Conservation (phyloP, 2,888 invertebrate species). For the Aspidiotus rigidus region DNA sequence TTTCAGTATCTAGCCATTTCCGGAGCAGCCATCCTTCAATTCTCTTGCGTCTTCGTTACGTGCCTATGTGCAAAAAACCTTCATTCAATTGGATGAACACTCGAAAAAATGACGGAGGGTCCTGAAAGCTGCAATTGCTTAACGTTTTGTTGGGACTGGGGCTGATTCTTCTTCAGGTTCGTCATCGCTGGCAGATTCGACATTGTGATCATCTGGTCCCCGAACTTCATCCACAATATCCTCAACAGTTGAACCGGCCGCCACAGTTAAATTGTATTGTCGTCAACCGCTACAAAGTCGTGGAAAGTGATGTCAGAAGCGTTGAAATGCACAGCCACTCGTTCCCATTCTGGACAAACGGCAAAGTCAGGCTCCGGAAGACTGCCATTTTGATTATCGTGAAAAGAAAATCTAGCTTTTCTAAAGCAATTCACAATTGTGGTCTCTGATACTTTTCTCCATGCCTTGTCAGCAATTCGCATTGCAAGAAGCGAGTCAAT, state of each 20-base stretch:
- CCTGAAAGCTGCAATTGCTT: neutral
- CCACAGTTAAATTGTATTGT: conserved; percentile 1
- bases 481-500: neutral
- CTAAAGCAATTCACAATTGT: neutral
- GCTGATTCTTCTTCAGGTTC: neutral
- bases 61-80: too few relatives aligned
- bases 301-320: conserved; percentile 3
- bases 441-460: neutral
- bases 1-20: too few relatives aligned
- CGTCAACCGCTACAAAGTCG: neutral
- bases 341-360: neutral
- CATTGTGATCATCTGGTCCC: neutral
- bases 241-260: neutral
- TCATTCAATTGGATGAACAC: too few relatives aligned
- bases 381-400: neutral
- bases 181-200: neutral
- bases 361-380: neutral
- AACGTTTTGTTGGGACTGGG: neutral
- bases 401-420: neutral
- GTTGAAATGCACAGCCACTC: neutral
- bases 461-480: neutral
- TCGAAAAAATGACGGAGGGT: neutral
- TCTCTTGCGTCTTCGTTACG: too few relatives aligned
- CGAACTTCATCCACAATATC: conserved; percentile 9
- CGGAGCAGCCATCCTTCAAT: too few relatives aligned